Evolutionary conservation across 1,140 invertebrate species (phyloP).

Genomic region (Macrotrachela quadricornifera): DNA sequence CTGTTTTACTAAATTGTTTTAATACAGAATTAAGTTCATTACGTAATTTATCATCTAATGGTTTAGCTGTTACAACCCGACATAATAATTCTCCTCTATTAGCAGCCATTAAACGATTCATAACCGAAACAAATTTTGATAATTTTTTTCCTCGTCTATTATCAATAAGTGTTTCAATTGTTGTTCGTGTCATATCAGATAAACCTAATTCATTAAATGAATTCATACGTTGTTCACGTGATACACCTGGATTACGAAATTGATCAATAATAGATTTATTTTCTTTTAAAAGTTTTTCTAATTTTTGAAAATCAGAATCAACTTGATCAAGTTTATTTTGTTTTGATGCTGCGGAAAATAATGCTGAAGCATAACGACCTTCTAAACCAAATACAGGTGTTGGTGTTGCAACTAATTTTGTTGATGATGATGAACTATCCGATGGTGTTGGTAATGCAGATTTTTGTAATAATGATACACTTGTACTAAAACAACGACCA

Average conservation of each 20-base stretch:
- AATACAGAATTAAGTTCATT: slow-evolving; percentile 59
- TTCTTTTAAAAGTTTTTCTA: slow-evolving; percentile 2
- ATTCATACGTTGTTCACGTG: slow-evolving; percentile 8
- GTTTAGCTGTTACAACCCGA: slow-evolving; percentile 69
- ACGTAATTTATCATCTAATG: slow-evolving; percentile 52
- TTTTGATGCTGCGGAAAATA: slow-evolving; percentile 81
- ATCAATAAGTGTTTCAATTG: slow-evolving; percentile 40
- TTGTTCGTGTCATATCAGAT: too few species aligned
- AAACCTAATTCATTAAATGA: slow-evolving; percentile 9
- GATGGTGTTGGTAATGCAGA: too few species aligned
- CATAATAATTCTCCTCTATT: slow-evolving; percentile 66
- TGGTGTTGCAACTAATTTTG: slow-evolving; percentile 35
- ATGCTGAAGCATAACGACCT: slow-evolving; percentile 81
- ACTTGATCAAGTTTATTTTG: slow-evolving; percentile 63
- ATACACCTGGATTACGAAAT: slow-evolving; percentile 9
- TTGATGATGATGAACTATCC: not conserved
- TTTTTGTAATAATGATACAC: too few species aligned
- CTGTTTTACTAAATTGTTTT: slow-evolving; percentile 61
- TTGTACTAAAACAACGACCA: too few species aligned
- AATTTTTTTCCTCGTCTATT: slow-evolving; percentile 67
- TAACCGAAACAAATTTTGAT: slow-evolving; percentile 55
- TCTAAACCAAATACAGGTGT: slow-evolving; percentile 78
- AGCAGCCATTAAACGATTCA: slow-evolving; percentile 71
- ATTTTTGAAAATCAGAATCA: slow-evolving; percentile 59
- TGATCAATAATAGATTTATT: slow-evolving; percentile 7